phyloP scores from a whole-genome alignment of 2,113 vertebrate species.

The Pimephales promelas region DNA sequence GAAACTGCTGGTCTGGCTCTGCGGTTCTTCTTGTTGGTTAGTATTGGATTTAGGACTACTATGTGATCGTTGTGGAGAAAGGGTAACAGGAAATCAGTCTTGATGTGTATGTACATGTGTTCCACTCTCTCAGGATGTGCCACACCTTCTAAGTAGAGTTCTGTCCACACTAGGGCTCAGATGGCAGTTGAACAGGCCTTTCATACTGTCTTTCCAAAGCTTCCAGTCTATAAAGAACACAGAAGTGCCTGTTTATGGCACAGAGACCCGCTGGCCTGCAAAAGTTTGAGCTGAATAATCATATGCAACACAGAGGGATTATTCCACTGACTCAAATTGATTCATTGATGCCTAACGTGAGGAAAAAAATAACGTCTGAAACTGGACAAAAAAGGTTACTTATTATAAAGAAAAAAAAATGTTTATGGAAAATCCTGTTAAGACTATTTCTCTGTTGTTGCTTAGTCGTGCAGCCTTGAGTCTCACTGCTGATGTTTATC shows the following conservation, averaged over 20 bases:
- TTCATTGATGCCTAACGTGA: conserved; percentile 20
- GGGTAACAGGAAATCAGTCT: conserved; percentile 61
- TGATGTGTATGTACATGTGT: conserved; percentile 31
- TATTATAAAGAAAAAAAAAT: not conserved
- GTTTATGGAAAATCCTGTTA: not conserved
- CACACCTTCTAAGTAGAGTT: conserved; percentile 41
- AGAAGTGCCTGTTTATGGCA: conserved; percentile 45
- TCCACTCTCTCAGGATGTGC: conserved; percentile 40
- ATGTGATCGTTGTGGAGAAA: conserved; percentile 46
- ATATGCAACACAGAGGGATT: conserved; percentile 27
- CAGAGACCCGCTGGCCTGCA: not conserved
- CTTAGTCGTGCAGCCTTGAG: not conserved
- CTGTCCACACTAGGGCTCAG: conserved; percentile 44
- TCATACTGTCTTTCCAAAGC: conserved; percentile 41
- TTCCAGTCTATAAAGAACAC: conserved; percentile 45
- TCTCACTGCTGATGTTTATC: conserved; percentile 14
- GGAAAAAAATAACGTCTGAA: conserved; percentile 12
- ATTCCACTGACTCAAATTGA: conserved; percentile 19
- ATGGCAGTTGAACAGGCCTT: conserved; percentile 50
- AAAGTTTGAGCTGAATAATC: conserved; percentile 5
- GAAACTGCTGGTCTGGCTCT: no score
- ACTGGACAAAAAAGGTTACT: not conserved
- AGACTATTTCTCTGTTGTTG: not conserved
- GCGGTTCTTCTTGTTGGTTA: no score
- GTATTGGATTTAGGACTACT: not conserved